Conservation (phyloP, 2,797 vertebrate species). For the Leptoclinus maculatus region DNA sequence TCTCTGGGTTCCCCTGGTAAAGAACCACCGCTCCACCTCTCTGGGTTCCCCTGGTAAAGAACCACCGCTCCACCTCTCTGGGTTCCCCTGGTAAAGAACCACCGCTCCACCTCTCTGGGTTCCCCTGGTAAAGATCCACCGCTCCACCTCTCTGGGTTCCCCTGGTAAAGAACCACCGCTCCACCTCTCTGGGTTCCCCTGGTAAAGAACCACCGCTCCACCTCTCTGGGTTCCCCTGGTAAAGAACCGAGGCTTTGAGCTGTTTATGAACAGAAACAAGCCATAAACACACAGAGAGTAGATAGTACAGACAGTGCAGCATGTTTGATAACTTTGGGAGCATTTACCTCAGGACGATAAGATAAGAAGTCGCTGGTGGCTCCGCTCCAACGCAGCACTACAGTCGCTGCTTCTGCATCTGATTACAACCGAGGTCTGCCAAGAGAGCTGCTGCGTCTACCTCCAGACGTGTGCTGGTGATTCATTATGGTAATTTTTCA, state of each 20-base stretch:
- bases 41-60: too few species aligned
- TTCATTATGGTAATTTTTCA: slow-evolving; percentile 67
- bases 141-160: background rate
- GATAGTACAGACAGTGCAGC: background rate
- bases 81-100: background rate
- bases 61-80: background rate
- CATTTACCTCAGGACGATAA: slow-evolving; percentile 12
- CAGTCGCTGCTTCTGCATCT: slow-evolving; percentile 34
- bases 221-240: background rate
- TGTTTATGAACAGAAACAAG: background rate
- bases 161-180: background rate
- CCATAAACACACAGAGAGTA: background rate
- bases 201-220: too few species aligned
- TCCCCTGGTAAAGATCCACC: too few species aligned
- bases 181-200: too few species aligned
- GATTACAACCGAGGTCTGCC: slow-evolving; percentile 36
- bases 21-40: too few species aligned
- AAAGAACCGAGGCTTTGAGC: background rate
- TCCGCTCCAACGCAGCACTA: background rate
- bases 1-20: background rate
- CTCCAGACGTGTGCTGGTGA: slow-evolving; percentile 54
- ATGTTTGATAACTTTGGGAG: slow-evolving; percentile 9
- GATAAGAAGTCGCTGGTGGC: slow-evolving; percentile 8
- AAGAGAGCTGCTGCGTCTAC: slow-evolving; percentile 21
- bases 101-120: too few species aligned